phyloP scores from a whole-genome alignment of 2,113 vertebrate species.

The Rallus limicola region DNA sequence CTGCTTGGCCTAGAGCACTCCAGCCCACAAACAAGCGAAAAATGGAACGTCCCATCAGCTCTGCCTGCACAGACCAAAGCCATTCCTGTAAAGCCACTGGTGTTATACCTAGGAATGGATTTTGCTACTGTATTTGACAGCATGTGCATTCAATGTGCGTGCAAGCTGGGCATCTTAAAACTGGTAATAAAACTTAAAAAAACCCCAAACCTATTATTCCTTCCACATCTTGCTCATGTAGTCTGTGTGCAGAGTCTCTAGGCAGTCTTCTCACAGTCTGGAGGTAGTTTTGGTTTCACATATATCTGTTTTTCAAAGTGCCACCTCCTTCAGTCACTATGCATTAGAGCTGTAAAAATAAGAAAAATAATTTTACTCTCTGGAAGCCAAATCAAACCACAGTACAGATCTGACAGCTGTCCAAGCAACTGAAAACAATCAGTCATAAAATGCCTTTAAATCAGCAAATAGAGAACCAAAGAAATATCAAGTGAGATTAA shows the following conservation, averaged over 20 bases:
- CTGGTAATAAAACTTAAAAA: not conserved
- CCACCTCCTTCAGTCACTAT: not conserved
- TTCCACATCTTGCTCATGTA: not conserved
- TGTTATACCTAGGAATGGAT: not conserved
- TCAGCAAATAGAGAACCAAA: constrained; percentile 66
- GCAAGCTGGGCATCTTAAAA: not conserved
- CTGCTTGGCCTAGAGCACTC: not conserved
- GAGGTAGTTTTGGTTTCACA: constrained; percentile 16
- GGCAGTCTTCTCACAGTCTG: not conserved
- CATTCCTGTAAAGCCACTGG: not conserved
- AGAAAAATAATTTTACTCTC: constrained; percentile 54
- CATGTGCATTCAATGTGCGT: not conserved
- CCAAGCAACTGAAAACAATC: constrained; percentile 63
- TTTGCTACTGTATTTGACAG: not conserved
- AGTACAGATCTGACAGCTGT: constrained; percentile 43
- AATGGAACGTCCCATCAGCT: not conserved
- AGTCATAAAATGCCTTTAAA: constrained; percentile 64
- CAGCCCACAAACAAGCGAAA: not conserved
- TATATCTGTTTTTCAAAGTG: not conserved
- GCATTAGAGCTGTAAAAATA: constrained; percentile 34
- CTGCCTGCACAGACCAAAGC: not conserved
- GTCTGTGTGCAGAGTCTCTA: not conserved
- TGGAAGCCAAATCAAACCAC: constrained; percentile 38
- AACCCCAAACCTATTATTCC: not conserved
- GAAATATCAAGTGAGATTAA: constrained; percentile 74